phyloP scores from a whole-genome alignment of 2,797 vertebrate species.

The Agapornis canus region DNA sequence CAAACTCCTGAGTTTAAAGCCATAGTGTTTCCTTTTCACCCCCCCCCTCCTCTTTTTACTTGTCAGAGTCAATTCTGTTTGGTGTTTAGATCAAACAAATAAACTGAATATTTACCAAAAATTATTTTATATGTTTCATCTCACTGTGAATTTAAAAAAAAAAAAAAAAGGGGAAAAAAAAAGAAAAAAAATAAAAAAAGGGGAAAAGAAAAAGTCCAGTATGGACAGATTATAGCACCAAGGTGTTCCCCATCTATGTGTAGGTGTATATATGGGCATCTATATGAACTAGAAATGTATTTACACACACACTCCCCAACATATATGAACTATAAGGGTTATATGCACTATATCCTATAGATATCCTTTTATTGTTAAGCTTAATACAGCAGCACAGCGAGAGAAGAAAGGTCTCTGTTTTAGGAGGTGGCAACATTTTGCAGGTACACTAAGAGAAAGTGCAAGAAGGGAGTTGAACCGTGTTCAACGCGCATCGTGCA shows the following conservation, averaged over 20 bases:
- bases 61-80: conserved; percentile 78
- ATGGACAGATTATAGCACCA: background rate
- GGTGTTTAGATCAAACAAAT: conserved; percentile 78
- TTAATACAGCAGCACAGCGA: background rate
- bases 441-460: conserved; percentile 20
- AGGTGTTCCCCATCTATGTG: background rate
- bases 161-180: too few relatives aligned
- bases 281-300: background rate
- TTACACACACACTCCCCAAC: background rate
- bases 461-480: background rate
- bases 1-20: conserved; percentile 98
- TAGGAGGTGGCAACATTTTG: background rate
- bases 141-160: background rate
- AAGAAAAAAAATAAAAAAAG: background rate
- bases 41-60: conserved; percentile 81
- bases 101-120: conserved; percentile 64
- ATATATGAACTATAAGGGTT: background rate
- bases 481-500: conserved; percentile 46
- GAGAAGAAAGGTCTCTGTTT: background rate
- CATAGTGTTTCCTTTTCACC: conserved; percentile 84
- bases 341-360: background rate
- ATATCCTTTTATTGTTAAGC: background rate
- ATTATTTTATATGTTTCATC: background rate
- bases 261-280: background rate
- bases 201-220: conserved; percentile 5